phyloP scores from a whole-genome alignment of 2,797 vertebrate species.

The Pangasius krempfi region DNA sequence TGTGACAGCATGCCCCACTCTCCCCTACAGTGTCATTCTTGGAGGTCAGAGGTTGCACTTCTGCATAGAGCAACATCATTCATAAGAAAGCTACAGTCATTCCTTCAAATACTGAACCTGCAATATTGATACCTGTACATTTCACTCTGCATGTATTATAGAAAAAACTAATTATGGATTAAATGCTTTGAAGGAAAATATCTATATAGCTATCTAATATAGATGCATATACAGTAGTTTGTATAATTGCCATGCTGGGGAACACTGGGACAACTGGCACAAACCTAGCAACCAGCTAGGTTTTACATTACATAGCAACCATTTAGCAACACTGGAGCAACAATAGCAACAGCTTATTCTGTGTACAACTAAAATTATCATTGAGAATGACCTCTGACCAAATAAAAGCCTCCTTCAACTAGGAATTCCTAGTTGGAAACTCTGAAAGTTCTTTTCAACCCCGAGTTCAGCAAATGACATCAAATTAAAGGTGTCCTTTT shows the following conservation, averaged over 20 bases:
- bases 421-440: not conserved
- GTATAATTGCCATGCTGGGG: conserved; percentile 2
- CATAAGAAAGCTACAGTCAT: not conserved
- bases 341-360: not conserved
- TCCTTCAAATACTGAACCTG: conserved; percentile 26
- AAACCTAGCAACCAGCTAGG: not conserved
- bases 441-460: not conserved
- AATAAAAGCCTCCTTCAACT: not conserved
- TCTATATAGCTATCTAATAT: not conserved
- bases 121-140: not conserved
- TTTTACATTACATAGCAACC: not conserved
- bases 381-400: not conserved
- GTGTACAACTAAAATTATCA: not conserved
- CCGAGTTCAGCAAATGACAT: not conserved
- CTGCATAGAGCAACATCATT: conserved; percentile 16
- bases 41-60: not conserved
- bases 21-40: no score
- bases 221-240: not conserved
- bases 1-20: not conserved
- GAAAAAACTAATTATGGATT: not conserved
- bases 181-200: not conserved
- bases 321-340: not conserved
- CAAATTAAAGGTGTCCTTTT: not conserved
- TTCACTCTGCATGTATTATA: conserved; percentile 33
- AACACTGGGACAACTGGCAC: not conserved